Evolutionary conservation across 2,888 invertebrate genomes (phyloP), one percentile per base, ranked within the genome.

Genomic region (Drosophila paucipuncta): DNA sequence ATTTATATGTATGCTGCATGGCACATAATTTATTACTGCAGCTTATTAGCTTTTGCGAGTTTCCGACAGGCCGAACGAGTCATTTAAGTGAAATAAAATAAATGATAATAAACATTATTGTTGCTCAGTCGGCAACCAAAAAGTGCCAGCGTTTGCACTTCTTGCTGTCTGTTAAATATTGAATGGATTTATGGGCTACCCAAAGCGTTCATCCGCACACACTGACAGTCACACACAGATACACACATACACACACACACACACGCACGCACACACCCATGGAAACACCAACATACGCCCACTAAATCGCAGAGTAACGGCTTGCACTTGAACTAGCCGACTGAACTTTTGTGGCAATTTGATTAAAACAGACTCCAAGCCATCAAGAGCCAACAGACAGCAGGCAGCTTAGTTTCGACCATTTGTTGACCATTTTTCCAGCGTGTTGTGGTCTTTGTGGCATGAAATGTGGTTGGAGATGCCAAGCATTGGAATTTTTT

Each of bases 1-100:
- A 88, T 88, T 88, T 88, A 90, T 88, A 69, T 89, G 88, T 88
- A 69, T 89, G 88, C 77, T 89, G 81, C 85, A 90, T 85, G 85
- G 81, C 85, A 87, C 76, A 89, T 88, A 90, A 88, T 88, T 88
- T 88, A 88, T 90, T 85, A 89, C 88, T 88, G 88, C 91, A 90
- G 91, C 89, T 90, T 88, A 88, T 90, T 88, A 88, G 90, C 85
- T 77, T 75, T 83, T 76, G 79, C 61, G 75, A 82, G 61, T n/a
- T 68, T 78, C 73, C 69, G 78, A 74, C 80, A 68, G 76, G 25
- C 67, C 64, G 39, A 43, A 55, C 68, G 68, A 84, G 76, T 89
- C 89, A 89, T 86, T 87, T 89, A 89, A 90, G 89, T 87, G 89
- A 80, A 90, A 90, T 89, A 82, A 90, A 87, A 87, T 90, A 87